Percentiles rank a stretch among this genome's conserved stretches.
Evolutionary conservation across 2,113 vertebrate genomes (phyloP).

Genomic region (Herpailurus yagouaroundi): DNA sequence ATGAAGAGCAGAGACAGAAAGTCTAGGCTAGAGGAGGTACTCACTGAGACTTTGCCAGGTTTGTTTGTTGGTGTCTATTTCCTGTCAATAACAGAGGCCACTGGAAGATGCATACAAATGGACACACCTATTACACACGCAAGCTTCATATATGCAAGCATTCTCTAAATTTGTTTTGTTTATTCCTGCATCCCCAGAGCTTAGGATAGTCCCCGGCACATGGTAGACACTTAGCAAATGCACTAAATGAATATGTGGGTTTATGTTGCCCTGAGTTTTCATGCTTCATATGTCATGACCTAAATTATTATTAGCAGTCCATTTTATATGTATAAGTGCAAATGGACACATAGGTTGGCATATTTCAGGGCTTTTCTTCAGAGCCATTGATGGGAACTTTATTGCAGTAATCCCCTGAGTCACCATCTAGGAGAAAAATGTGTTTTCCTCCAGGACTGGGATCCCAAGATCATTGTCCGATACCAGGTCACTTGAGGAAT

Average conservation of each 20-base stretch:
- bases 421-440: constrained; percentile 32
- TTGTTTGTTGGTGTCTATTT: neutral
- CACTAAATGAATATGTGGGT: neutral
- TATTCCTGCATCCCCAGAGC: neutral
- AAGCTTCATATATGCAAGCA: neutral
- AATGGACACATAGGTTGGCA: neutral
- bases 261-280: constrained; percentile 24
- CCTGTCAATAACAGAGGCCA: neutral
- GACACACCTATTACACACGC: neutral
- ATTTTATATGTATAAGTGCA: constrained; percentile 46
- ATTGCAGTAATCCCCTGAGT: neutral
- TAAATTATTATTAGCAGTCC: neutral
- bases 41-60: neutral
- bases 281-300: neutral
- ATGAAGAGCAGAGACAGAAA: neutral
- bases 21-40: neutral
- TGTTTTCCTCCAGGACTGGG: neutral
- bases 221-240: neutral
- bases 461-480: constrained; percentile 24
- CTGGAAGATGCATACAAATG: neutral
- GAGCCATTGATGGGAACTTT: neutral
- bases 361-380: constrained; percentile 16
- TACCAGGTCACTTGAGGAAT: neutral
- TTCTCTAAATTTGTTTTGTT: constrained; percentile 22
- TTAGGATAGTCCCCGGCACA: neutral